Percentiles rank a stretch among this genome's conserved stretches.
Evolutionary conservation across 2,113 vertebrate species (phyloP).

Genomic region (Campylomormyrus tamandua): DNA sequence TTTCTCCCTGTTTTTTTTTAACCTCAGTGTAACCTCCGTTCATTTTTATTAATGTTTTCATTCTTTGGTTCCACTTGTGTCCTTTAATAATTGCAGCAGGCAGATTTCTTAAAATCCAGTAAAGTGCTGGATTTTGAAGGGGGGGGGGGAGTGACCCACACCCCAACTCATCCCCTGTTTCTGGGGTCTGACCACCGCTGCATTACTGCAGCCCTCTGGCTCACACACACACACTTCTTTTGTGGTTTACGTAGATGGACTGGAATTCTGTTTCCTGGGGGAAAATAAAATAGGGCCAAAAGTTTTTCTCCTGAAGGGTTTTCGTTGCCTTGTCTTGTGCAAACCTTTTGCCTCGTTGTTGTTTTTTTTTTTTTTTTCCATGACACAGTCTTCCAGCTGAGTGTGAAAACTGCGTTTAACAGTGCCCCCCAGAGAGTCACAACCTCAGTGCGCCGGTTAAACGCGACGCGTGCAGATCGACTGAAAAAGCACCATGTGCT

Average conservation of each 20-base stretch:
- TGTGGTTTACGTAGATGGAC: neutral
- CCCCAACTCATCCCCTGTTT: neutral
- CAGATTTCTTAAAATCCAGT: neutral
- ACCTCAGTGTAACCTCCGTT: slow-evolving; percentile 28
- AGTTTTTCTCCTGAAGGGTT: neutral
- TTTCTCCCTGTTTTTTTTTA: slow-evolving; percentile 37
- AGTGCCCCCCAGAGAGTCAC: neutral
- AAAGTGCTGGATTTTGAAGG: neutral
- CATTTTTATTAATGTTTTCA: neutral
- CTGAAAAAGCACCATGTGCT: neutral
- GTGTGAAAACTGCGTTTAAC: neutral
- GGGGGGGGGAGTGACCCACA: neutral
- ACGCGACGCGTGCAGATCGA: neutral
- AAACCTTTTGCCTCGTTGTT: neutral
- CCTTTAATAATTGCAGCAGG: neutral
- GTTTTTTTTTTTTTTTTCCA: neutral
- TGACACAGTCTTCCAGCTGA: neutral
- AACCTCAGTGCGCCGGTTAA: neutral
- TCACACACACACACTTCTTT: neutral
- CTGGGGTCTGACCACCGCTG: neutral
- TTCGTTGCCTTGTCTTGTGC: neutral
- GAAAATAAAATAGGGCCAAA: neutral
- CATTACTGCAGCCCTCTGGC: neutral
- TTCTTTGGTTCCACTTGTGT: neutral
- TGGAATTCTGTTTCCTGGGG: neutral